Conservation (phyloP, 2,113 vertebrate genomes). For the Furnarius figulus region DNA sequence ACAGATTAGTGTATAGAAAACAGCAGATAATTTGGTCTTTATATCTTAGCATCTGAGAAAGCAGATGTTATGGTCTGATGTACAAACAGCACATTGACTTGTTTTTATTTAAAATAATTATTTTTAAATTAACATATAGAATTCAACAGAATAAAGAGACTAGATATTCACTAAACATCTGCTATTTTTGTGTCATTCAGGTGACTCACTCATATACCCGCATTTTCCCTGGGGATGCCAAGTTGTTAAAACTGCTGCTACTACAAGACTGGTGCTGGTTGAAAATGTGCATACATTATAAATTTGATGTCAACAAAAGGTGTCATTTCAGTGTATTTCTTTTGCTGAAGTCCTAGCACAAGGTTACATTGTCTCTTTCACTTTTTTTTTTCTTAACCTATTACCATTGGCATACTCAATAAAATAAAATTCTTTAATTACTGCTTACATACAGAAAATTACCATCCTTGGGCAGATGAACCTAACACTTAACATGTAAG, state of each 20-base stretch:
- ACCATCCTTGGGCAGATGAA: background rate
- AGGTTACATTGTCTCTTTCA: background rate
- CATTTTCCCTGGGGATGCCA: background rate
- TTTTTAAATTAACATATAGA: background rate
- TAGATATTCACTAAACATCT: background rate
- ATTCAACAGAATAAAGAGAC: background rate
- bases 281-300: background rate
- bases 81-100: background rate
- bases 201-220: constrained; percentile 1
- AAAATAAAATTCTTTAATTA: background rate
- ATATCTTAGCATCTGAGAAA: background rate
- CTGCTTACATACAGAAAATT: background rate
- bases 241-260: background rate
- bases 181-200: constrained; percentile 7
- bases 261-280: background rate
- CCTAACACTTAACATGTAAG: rapidly evolving
- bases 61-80: background rate
- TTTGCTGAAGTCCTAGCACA: background rate
- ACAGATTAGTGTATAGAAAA: background rate
- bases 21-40: background rate
- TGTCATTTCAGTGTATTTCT: background rate
- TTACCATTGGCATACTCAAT: background rate
- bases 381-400: background rate
- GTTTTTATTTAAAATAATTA: background rate
- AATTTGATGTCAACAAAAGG: background rate